phyloP scores from a whole-genome alignment of 2,888 invertebrate genomes.

The Agrotis ipsilon region DNA sequence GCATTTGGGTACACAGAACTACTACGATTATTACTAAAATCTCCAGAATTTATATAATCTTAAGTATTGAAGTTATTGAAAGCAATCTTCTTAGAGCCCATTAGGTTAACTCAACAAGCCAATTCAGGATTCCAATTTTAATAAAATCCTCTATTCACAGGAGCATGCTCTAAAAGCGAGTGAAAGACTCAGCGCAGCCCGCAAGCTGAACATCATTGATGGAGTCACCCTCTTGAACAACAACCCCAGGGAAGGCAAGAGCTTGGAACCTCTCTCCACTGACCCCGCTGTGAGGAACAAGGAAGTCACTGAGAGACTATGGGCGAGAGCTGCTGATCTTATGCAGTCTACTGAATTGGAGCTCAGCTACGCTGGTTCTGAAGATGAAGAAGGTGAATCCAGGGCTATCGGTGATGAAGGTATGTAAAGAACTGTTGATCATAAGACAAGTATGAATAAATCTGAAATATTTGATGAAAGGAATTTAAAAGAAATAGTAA shows the following conservation, averaged over 20 bases:
- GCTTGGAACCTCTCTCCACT: slow-evolving; percentile 79
- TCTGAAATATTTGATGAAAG: not conserved
- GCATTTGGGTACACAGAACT: not conserved
- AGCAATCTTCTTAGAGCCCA: not conserved
- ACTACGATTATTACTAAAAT: not conserved
- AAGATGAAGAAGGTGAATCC: slow-evolving; percentile 79
- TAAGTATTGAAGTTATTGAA: too few species aligned
- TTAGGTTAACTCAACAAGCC: not conserved
- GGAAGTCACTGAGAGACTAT: slow-evolving; percentile 81
- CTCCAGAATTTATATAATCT: not conserved
- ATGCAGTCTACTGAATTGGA: slow-evolving; percentile 82
- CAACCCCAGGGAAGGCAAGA: slow-evolving; percentile 79
- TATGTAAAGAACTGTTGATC: slow-evolving; percentile 46
- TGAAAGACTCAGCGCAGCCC: slow-evolving; percentile 79
- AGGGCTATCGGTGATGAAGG: slow-evolving; percentile 81
- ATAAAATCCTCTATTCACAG: slow-evolving; percentile 67
- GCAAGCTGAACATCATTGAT: slow-evolving; percentile 80
- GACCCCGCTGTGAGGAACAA: slow-evolving; percentile 79
- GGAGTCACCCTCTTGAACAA: slow-evolving; percentile 83
- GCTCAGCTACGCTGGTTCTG: slow-evolving; percentile 76
- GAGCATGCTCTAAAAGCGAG: slow-evolving; percentile 85
- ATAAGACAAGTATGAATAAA: rapidly evolving
- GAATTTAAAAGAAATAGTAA: not conserved
- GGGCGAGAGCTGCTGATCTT: slow-evolving; percentile 81
- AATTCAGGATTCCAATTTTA: not conserved